Base-by-base conservation (phyloP, 1,140 invertebrate species). In the Sycophaga agraensis region DNA sequence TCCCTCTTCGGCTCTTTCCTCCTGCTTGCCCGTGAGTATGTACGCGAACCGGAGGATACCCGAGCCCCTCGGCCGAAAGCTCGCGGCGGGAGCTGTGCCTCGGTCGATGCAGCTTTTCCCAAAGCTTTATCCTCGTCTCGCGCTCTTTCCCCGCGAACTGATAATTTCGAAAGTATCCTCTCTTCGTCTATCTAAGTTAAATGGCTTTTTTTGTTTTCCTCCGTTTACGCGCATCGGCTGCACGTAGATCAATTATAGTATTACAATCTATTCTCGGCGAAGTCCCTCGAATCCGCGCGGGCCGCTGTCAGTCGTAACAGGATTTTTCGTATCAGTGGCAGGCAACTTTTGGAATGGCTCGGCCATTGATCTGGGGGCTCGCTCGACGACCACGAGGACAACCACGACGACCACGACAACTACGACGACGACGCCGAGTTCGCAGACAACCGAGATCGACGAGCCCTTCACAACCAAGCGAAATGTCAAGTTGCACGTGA, bases 381-480 rank as follows among this genome's bases (percentile, higher is more conserved):
- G 26, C 16, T 11, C n/a, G 51, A 42, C 22, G 51, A 54, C 37
- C 12, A 43, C 39, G 24, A 55, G 19, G 16, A 43, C 42, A 17
- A 48, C 55, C 24, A 26, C 24, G n/a, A 43, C 31, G 19, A 35
- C 42, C 12, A n/a, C 55, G 11, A 22, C 16, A 11, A 53, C 59
- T 43, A 24, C 60, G n/a, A 11, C 1, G 8, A 17, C 31, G 12
- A 16, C n/a, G 21, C 6, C 51, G 9, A 54, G 22, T 28, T 22
- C 31, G 6, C 24, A 40, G 16, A 3, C 21, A 14, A 5, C 3
- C 2, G 39, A 55, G 11, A 28, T 24, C 19, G 53, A 56, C 16
- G 61, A 57, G 48, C 61, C 61, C 22, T 63, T 51, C 26, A 63
- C 61, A 7, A 63, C 61, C 6, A 63, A 63, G 21, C 61, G 61